phyloP scores from a whole-genome alignment of 53 echinoderm and acorn worm species.

The Hippasteria phrygiana region DNA sequence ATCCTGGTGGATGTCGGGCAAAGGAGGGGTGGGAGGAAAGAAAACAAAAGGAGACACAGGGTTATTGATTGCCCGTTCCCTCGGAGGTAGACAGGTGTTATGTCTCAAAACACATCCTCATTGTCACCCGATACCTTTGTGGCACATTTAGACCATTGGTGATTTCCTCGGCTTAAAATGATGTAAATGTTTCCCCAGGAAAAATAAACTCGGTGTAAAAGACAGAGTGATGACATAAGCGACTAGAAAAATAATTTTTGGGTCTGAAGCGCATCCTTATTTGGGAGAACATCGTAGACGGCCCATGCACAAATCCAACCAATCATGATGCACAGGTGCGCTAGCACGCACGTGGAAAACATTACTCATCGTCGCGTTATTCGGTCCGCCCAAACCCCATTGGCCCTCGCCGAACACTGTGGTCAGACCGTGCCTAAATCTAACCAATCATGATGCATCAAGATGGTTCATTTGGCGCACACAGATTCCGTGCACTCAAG shows the following conservation, averaged over 20 bases:
- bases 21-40: no score
- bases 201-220: not conserved
- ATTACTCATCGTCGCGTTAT: no score
- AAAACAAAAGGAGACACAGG: conserved; percentile 3
- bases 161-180: conserved; percentile 9
- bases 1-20: no score
- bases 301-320: not conserved
- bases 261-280: not conserved
- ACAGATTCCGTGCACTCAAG: no score
- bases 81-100: conserved; percentile 14
- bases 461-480: no score
- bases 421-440: no score
- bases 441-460: no score
- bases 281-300: not conserved
- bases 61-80: not conserved
- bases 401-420: no score
- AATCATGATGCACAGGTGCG: no score
- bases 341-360: no score
- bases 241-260: not conserved
- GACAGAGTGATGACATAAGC: not conserved
- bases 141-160: conserved; percentile 17
- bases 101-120: conserved; percentile 58
- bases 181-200: not conserved
- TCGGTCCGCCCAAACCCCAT: no score
- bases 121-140: not conserved